phyloP scores from a whole-genome alignment of 2,113 vertebrate species.

The Oplegnathus fasciatus region DNA sequence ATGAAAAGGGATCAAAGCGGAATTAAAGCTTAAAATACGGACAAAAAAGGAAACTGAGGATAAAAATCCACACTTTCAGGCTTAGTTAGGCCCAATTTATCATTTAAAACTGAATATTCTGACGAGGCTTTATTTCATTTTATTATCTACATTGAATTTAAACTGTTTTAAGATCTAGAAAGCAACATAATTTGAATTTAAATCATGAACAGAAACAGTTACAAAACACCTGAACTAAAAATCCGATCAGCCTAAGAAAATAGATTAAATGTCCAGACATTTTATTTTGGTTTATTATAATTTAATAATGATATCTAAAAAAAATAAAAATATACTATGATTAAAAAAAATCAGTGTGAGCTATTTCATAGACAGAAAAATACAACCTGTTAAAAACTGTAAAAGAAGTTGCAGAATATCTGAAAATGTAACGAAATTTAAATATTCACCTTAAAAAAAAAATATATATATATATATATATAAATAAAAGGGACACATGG shows the following conservation, averaged over 20 bases:
- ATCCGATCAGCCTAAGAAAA: not conserved
- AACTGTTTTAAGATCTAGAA: not conserved
- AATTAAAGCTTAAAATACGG: not conserved
- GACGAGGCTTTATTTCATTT: not conserved
- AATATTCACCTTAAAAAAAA: not conserved
- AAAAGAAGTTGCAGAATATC: not conserved
- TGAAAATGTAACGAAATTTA: not conserved
- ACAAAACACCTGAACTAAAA: not conserved
- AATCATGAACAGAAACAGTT: not conserved
- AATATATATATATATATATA: too few species aligned
- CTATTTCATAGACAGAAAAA: not conserved
- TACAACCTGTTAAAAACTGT: not conserved
- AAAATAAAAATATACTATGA: not conserved
- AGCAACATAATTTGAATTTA: not conserved
- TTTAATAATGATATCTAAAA: too few species aligned
- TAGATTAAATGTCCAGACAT: not conserved
- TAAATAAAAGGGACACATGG: not conserved
- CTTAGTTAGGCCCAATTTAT: not conserved
- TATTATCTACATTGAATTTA: not conserved
- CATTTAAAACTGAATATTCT: not conserved
- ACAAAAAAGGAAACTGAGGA: not conserved
- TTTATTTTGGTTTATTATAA: not conserved
- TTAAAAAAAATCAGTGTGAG: not conserved
- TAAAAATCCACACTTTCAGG: not conserved
- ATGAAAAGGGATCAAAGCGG: not conserved